These are phyloP conservation scores for Corythornis vintsioides DNA, from an alignment of 2,113 vertebrate genomes.

Conservation along the genomic window DNA sequence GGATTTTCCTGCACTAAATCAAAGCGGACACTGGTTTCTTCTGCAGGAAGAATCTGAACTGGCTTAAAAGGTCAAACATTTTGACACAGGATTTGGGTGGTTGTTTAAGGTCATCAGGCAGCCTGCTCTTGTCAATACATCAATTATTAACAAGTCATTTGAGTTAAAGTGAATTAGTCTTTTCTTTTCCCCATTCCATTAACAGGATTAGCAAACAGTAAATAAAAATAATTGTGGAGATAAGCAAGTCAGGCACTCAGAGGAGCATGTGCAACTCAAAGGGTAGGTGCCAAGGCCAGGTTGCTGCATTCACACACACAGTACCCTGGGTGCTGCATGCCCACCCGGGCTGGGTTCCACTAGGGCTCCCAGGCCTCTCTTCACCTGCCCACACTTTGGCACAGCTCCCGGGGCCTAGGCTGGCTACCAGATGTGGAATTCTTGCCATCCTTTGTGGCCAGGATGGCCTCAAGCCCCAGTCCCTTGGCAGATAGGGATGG, in stretches of 20 bases:
- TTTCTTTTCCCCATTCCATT: not conserved
- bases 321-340: fast-evolving
- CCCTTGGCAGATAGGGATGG: not conserved
- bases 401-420: not conserved
- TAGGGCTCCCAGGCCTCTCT: not conserved
- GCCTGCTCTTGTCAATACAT: constrained; percentile 53
- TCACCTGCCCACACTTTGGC: fast-evolving
- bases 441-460: not conserved
- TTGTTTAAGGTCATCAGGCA: constrained; percentile 56
- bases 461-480: not conserved
- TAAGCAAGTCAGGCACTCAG: not conserved
- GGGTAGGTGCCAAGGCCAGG: not conserved
- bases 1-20: constrained; percentile 70
- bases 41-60: constrained; percentile 47
- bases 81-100: constrained; percentile 35
- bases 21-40: constrained; percentile 50
- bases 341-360: fast-evolving
- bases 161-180: constrained; percentile 44
- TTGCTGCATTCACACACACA: fast-evolving
- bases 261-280: not conserved
- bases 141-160: constrained; percentile 63
- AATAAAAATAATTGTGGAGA: constrained; percentile 22
- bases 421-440: not conserved
- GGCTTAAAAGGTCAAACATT: constrained; percentile 63
- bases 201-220: constrained; percentile 49